Evolutionary conservation across 2,113 vertebrate genomes (phyloP).

Genomic region (Saguinus midas): DNA sequence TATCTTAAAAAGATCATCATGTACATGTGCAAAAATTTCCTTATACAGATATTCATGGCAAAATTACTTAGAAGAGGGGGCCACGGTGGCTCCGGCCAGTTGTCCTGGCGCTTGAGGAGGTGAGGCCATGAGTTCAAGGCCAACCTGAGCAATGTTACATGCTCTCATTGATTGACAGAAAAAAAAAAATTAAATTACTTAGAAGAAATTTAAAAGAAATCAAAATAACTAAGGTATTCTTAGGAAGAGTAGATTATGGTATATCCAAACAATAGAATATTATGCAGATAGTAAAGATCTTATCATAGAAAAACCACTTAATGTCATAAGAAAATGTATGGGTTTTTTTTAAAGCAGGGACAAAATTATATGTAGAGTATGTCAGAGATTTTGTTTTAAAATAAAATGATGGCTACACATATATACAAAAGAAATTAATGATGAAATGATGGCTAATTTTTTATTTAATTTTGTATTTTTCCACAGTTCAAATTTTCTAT

Average conservation of each 20-base stretch:
- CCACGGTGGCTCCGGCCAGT: too few species aligned
- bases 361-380: not conserved
- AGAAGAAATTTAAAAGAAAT: not conserved
- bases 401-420: not conserved
- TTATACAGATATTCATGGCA: not conserved
- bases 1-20: not conserved
- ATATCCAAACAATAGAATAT: not conserved
- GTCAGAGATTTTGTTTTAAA: slow-evolving; percentile 8
- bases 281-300: not conserved
- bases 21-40: not conserved
- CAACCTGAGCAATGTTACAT: too few species aligned
- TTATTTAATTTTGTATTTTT: not conserved
- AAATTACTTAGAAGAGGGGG: slow-evolving; percentile 8
- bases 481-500: not conserved
- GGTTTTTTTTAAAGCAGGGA: not conserved
- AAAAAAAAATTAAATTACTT: not conserved
- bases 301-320: not conserved
- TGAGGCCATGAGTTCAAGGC: too few species aligned
- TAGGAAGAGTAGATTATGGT: not conserved
- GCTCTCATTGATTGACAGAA: too few species aligned
- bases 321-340: not conserved
- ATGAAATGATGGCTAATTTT: not conserved
- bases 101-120: too few species aligned
- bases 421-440: not conserved
- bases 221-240: not conserved